Evolutionary conservation across 1,140 invertebrate species (phyloP), one percentile per base, ranked within the genome.

Genomic region (Drosophila mayri): DNA sequence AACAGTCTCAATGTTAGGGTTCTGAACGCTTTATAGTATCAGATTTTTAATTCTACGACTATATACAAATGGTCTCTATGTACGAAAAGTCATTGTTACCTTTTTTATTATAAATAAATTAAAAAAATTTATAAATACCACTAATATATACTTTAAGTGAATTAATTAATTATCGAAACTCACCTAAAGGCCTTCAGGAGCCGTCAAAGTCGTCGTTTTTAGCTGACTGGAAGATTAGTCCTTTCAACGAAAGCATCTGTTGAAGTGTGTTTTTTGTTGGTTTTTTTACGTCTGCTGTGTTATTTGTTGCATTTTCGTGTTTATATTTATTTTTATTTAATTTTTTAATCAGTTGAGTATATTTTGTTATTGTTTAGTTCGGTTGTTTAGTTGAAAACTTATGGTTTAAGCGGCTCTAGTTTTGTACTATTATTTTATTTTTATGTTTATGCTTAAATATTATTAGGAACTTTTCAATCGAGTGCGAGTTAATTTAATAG

Each of bases 381-480:
- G 18, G 35, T 67, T 37, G 37, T 63, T 67, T 38, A 30, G 59
- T 46, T 37, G 20, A 54, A 22, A 22, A 35, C 35, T 63, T 38
- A 22, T 43, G 58, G 63, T 16, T 62, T 47, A 50, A n/a, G 25
- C 20, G 47, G 59, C 61, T 41, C 63, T 66, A 40, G 67, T 76
- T 90, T 87, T 81, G 73, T 90, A 81, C 85, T 78, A 35, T 67
- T 71, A 32, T 67, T 71, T 75, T 72, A 60, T 54, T 41, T 59
- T 76, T 68, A 60, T 35, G 18, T 54, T 70, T 76, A 79, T 41
- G 46, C 67, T 87, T 87, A 87, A 73, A 76, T 75, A 57, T 83
- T 87, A 88, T 90, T 54, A 88, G 85, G 85, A 88, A 90, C 85
- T 88, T 85, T 60, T 76, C 12, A 78, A 73, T 78, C 77, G 65